Percentiles rank a stretch among this genome's conserved stretches.
Conservation (phyloP, 2,888 invertebrate genomes). For the Hyposoter dolosus region DNA sequence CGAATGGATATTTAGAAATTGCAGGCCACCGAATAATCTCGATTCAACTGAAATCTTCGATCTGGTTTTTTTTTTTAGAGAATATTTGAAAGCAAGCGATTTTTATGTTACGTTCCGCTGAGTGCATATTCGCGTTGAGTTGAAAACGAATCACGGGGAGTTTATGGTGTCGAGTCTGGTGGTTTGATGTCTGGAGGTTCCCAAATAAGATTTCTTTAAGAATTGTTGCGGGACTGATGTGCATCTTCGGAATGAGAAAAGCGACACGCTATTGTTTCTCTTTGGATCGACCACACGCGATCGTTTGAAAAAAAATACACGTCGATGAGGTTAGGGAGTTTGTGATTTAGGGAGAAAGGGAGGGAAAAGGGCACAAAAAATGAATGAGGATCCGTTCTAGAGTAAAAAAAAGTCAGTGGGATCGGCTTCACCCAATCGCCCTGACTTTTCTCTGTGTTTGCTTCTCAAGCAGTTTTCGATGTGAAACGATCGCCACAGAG, state of each 20-base stretch:
- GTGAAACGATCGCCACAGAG: neutral
- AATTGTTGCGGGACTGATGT: neutral
- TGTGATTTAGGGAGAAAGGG: neutral
- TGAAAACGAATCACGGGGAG: slow-evolving; percentile 75
- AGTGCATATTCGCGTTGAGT: slow-evolving; percentile 18
- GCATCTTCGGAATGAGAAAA: neutral
- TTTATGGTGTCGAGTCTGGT: slow-evolving; percentile 75
- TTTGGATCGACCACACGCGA: slow-evolving; percentile 36
- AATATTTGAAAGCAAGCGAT: slow-evolving; percentile 17
- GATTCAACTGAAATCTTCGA: neutral
- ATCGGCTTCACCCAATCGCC: neutral
- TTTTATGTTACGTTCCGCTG: slow-evolving; percentile 74
- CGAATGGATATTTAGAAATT: too few relatives aligned
- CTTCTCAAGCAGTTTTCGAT: neutral
- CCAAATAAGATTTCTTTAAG: neutral
- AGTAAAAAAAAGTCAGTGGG: neutral
- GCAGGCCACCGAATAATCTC: neutral
- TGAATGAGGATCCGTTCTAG: slow-evolving; percentile 20
- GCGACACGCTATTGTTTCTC: slow-evolving; percentile 32
- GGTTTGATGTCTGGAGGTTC: slow-evolving; percentile 23
- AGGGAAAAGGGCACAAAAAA: slow-evolving; percentile 31
- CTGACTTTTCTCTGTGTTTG: neutral
- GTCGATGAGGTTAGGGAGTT: slow-evolving; percentile 10
- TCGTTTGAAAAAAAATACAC: slow-evolving; percentile 13
- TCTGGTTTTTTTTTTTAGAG: neutral